Evolutionary conservation across 2,888 invertebrate species (phyloP), one percentile per base, ranked within the genome.

Genomic region (Theristus sp.): DNA sequence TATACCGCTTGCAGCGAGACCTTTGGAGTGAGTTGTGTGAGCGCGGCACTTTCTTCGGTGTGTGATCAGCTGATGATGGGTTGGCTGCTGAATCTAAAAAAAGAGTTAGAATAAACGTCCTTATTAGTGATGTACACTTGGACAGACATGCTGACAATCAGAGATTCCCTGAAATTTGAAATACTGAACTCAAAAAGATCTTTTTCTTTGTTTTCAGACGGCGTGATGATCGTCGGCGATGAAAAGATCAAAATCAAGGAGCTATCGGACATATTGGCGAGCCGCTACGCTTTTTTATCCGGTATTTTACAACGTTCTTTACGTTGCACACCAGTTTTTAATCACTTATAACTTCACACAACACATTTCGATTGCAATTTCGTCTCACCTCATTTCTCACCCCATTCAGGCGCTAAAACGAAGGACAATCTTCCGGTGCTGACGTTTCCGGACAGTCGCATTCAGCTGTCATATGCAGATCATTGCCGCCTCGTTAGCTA

Each of bases 341-440:
- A 17, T 30, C 20, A 20, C n/a, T 57, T 30, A 30, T 30, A 17
- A n/a, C 55, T 26, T 24, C 31, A 24, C 30, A 27, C 2, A 24
- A 57, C 22, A 56, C 24, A 2, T 56, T 56, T 57, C 47, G 56
- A 29, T 56, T 56, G 24, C 24, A 31, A 26, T 29, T 57, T 52
- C 28, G 30, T 26, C 22, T 58, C 1, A 26, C 59, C 72, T 71
- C 22, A 69, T n/a, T n/a, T n/a, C n/a, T n/a, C n/a, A n/a, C n/a
- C n/a, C n/a, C n/a, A n/a, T n/a, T n/a, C n/a, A 83, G 83, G 94
- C 66, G 90, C 93, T 31, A 86, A 89, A 78, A 87, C 90, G n/a
- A 81, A 82, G 70, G 89, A 90, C 76, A 90, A 91, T 70, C 86
- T 87, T 69, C 90, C 91, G 25, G 82, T 94, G 69, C 84, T 94